A percentile compares a stretch with the other conserved stretches of the same genome.
Conservation (phyloP, 2,888 invertebrate species). For the Aleiodes alternator region DNA sequence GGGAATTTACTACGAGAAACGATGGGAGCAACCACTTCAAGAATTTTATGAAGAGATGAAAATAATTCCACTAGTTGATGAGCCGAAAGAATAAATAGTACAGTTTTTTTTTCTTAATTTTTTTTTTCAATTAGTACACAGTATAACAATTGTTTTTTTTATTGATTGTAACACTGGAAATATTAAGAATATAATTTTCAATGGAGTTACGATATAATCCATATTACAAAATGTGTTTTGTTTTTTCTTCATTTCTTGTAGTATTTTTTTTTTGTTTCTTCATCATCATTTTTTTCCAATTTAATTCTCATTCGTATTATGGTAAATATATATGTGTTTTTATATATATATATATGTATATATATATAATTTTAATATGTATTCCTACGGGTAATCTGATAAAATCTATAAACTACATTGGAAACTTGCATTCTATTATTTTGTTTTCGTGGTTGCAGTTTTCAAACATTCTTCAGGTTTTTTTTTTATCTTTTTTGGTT, state of each 20-base stretch:
- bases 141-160: slow-evolving; percentile 71
- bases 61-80: slow-evolving; percentile 74
- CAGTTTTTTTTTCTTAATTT: slow-evolving; percentile 3
- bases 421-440: slow-evolving; percentile 21
- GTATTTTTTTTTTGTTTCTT: slow-evolving; percentile 9
- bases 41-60: slow-evolving; percentile 90
- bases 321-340: slow-evolving; percentile 41
- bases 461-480: slow-evolving; percentile 19
- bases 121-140: slow-evolving; percentile 58
- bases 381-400: slow-evolving; percentile 34
- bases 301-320: slow-evolving; percentile 16
- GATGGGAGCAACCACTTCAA: slow-evolving; percentile 91
- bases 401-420: slow-evolving; percentile 39
- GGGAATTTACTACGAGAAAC: slow-evolving; percentile 93
- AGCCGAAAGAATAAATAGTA: slow-evolving; percentile 4
- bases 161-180: slow-evolving; percentile 74
- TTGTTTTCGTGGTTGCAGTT: slow-evolving; percentile 19
- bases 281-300: slow-evolving; percentile 22
- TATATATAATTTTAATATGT: slow-evolving; percentile 37
- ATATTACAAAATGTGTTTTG: slow-evolving; percentile 66
- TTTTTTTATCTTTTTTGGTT: slow-evolving; percentile 8
- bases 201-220: slow-evolving; percentile 69
- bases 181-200: slow-evolving; percentile 75
- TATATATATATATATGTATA: neutral
- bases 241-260: slow-evolving; percentile 22